phyloP scores from a whole-genome alignment of 2,888 invertebrate species.

The Plagodis dolabraria region DNA sequence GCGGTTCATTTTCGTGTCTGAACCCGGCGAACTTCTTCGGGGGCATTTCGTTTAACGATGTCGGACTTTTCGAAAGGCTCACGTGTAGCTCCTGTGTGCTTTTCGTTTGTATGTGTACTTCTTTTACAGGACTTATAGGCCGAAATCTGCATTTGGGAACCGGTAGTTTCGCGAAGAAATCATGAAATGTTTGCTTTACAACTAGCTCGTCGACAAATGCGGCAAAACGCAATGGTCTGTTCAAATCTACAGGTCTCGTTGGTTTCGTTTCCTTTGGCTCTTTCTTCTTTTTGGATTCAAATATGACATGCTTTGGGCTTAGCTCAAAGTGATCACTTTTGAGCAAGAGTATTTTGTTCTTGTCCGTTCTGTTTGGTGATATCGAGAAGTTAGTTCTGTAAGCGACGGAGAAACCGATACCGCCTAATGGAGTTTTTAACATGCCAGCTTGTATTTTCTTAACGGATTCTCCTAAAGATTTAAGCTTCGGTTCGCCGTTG shows the following conservation, averaged over 20 bases:
- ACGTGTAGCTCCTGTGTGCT: conserved; percentile 71
- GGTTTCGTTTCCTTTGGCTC: conserved; percentile 62
- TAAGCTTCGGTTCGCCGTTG: conserved; percentile 91
- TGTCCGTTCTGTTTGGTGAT: conserved; percentile 91
- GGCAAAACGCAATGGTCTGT: conserved; percentile 89
- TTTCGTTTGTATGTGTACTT: conserved; percentile 52
- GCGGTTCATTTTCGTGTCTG: conserved; percentile 84
- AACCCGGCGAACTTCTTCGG: conserved; percentile 76
- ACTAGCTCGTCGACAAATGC: conserved; percentile 88
- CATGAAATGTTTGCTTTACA: conserved; percentile 62
- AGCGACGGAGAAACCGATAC: conserved; percentile 91
- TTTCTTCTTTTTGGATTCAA: conserved; percentile 85
- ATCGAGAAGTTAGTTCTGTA: conserved; percentile 97
- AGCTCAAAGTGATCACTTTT: conserved; percentile 97
- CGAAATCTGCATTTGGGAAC: conserved; percentile 68
- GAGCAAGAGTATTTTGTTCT: conserved; percentile 90
- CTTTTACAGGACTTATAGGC: conserved; percentile 46
- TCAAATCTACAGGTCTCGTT: conserved; percentile 84
- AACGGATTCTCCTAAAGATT: conserved; percentile 91
- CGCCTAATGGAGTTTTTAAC: conserved; percentile 94
- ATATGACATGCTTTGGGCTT: conserved; percentile 88
- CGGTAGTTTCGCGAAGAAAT: conserved; percentile 69
- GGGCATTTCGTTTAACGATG: conserved; percentile 66
- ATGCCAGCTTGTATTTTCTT: conserved; percentile 93
- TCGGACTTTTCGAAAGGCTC: conserved; percentile 66